These are phyloP conservation scores for Bellardia bayeri DNA, from an alignment of 2,888 invertebrate genomes.

Conservation along the genomic window DNA sequence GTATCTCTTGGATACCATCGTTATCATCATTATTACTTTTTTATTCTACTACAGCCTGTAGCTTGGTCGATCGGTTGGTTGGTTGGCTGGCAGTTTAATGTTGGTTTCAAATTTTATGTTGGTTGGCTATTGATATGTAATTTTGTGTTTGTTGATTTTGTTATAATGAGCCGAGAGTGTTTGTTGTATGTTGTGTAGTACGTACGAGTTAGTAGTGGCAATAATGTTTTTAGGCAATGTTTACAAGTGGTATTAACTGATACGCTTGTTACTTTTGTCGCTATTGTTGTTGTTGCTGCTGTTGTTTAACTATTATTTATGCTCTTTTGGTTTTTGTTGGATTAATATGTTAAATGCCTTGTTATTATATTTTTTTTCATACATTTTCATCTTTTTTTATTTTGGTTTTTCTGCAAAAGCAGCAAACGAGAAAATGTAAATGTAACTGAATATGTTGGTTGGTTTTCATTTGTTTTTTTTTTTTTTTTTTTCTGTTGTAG, in stretches of 20 bases:
- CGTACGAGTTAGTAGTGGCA: constrained; percentile 32
- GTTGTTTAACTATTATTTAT: constrained; percentile 69
- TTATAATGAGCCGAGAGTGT: constrained; percentile 40
- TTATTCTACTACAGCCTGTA: constrained; percentile 22
- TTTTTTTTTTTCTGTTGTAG: too few relatives aligned
- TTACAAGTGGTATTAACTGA: constrained; percentile 72
- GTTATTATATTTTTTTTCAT: constrained; percentile 37
- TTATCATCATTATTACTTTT: constrained; percentile 8
- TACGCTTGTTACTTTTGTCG: constrained; percentile 63
- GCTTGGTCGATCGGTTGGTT: constrained; percentile 30
- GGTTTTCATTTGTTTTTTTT: constrained; percentile 22
- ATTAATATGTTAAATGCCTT: constrained; percentile 71
- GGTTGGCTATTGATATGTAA: constrained; percentile 33
- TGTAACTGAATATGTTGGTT: constrained; percentile 53
- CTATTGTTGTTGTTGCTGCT: constrained; percentile 48
- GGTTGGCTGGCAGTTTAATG: constrained; percentile 17
- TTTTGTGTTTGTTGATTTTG: constrained; percentile 43
- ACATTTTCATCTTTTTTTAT: not conserved
- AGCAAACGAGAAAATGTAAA: constrained; percentile 37
- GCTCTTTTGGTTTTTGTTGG: constrained; percentile 69
- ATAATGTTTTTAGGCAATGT: constrained; percentile 70
- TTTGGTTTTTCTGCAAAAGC: constrained; percentile 35
- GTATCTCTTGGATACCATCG: constrained; percentile 44
- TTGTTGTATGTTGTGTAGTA: not conserved
- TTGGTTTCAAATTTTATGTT: constrained; percentile 42